Evolutionary conservation across 2,797 vertebrate species (phyloP), one percentile per base, ranked within the genome.

Genomic region (Mallotus villosus): DNA sequence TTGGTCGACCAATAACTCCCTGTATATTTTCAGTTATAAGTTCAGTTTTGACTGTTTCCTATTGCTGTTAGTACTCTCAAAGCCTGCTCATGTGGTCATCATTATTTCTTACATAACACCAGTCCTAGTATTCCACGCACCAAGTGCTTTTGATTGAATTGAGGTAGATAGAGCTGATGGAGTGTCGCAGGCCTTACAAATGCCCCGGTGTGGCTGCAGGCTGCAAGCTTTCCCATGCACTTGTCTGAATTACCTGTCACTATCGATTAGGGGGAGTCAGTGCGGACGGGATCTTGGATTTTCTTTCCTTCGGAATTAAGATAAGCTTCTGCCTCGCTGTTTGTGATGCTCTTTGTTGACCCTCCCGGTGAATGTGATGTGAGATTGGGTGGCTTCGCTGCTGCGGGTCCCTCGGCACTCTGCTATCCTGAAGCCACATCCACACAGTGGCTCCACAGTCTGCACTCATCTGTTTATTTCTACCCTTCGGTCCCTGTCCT

Each of bases 251-350:
- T 91, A 90, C 88, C 91, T 93, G 93, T 94, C 93, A 89, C 85
- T 87, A 92, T 92, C 84, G 87, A 93, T 94, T 93, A 94, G 90
- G 79, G 81, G 73, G 80, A 87, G 85, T 88, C 84, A 57, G 68
- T 53, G 78, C 84, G 90, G 91, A 92, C 86, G 85, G 89, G 89
- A n/a, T 93, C 91, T 89, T 82, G 89, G 91, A 92, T 93, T 92
- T 92, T 91, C 92, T 90, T 88, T 89, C 85, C 77, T 85, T 88
- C 84, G 87, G 92, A 92, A 93, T 93, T 93, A 92, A 92, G 93
- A 93, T 93, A 93, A 94, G 91, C 92, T 91, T 78, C 88, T 84
- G 87, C 86, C 84, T 85, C 85, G 85, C 86, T 83, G 85, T 90
- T 88, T 87, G 84, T 80, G 86, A 86, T 90, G 88, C 86, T 88